Conservation (phyloP, 2,113 vertebrate species). For the Holacanthus passer region DNA sequence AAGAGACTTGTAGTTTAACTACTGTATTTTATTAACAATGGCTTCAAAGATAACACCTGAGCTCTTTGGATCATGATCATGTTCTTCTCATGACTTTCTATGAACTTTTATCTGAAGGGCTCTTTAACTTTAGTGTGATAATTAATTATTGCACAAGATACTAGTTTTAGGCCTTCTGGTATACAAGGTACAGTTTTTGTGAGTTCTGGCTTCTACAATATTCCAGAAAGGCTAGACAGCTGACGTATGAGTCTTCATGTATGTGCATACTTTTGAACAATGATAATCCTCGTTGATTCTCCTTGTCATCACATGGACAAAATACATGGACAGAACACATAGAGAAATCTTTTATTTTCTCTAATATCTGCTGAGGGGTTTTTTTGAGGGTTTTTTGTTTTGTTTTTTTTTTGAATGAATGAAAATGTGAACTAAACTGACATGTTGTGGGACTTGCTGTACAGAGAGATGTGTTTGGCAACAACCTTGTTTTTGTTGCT, state of each 20-base stretch:
- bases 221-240: conserved; percentile 13
- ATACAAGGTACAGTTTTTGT: conserved; percentile 20
- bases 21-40: conserved; percentile 5
- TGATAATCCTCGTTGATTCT: conserved; percentile 48
- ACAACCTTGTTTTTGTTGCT: conserved; percentile 32
- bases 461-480: conserved; percentile 36
- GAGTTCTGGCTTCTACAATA: conserved; percentile 42
- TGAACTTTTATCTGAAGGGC: conserved; percentile 40
- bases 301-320: too few relatives aligned
- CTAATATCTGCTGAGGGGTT: neutral
- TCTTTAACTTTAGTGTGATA: conserved; percentile 18
- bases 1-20: conserved; percentile 15
- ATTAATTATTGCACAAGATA: neutral
- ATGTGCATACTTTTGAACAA: conserved; percentile 28
- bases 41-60: neutral
- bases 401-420: neutral
- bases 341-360: neutral
- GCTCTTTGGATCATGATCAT: neutral
- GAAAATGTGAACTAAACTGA: conserved; percentile 22
- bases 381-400: too few relatives aligned
- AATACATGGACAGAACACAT: neutral
- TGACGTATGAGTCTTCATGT: neutral
- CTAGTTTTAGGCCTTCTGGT: neutral
- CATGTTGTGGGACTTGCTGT: conserved; percentile 48
- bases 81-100: neutral